phyloP scores from a whole-genome alignment of 2,888 invertebrate genomes.

The Tortrix viridana region DNA sequence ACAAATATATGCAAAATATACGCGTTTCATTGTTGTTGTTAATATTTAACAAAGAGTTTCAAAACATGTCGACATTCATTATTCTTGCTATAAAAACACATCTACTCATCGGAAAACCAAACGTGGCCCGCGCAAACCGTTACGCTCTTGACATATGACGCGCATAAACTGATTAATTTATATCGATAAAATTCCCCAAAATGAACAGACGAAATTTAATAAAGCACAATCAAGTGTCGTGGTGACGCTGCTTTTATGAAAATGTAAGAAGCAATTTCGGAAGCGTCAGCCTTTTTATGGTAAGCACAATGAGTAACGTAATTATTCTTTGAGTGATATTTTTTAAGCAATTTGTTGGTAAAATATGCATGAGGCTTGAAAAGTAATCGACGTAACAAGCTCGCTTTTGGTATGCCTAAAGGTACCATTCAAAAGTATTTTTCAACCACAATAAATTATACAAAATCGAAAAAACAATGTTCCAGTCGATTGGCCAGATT shows the following conservation, averaged over 20 bases:
- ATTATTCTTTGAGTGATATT: constrained; percentile 16
- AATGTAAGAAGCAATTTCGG: constrained; percentile 32
- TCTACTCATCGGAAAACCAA: neutral
- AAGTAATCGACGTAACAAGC: constrained; percentile 14
- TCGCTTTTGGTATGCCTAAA: neutral
- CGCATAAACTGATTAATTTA: constrained; percentile 7
- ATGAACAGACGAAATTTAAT: constrained; percentile 25
- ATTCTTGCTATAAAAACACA: too few relatives aligned
- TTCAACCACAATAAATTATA: neutral
- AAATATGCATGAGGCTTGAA: constrained; percentile 10
- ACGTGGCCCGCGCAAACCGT: neutral
- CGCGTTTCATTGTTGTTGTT: too few relatives aligned
- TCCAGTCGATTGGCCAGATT: too few relatives aligned
- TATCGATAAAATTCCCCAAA: constrained; percentile 7
- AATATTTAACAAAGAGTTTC: too few relatives aligned
- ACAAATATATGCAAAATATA: too few relatives aligned
- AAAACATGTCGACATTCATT: too few relatives aligned
- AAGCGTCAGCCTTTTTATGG: constrained; percentile 17
- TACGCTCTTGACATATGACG: constrained; percentile 3
- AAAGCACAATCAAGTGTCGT: constrained; percentile 17
- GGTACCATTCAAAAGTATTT: constrained; percentile 1
- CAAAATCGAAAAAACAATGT: neutral
- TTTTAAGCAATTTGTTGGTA: constrained; percentile 20
- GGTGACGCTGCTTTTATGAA: constrained; percentile 24
- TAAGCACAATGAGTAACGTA: constrained; percentile 17